Base-by-base conservation (phyloP, 2,888 invertebrate genomes). In the Formica aserva region DNA sequence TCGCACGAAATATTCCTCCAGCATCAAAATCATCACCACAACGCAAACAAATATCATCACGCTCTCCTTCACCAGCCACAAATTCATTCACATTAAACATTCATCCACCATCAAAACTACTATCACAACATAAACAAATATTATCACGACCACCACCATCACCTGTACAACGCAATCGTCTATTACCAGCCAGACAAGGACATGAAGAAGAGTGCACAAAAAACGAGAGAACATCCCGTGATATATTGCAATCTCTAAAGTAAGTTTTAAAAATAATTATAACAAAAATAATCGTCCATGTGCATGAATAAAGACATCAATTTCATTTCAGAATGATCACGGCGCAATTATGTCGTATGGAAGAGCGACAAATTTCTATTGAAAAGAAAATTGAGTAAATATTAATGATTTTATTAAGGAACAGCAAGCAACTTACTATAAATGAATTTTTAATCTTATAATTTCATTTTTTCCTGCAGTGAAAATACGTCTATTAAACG, bases 371-470 rank as follows among this genome's bases (percentile, higher is more conserved):
- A 22, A 22, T 22, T 22, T 22, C 22, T 22, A 22, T 22, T 22
- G 22, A 22, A 22, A 22, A 22, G 22, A 22, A 22, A 22, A 22
- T 22, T 22, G 22, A 22, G 22, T 22, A 22, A 22, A 22, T 22
- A 22, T 22, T 22, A 22, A 22, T 22, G 22, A 62, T 62, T 62
- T 62, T 35, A 62, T 1, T 32, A 13, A 60, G 3, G 32, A 63
- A 63, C 4, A 38, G 35, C 18, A 35, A 63, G n/a, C 11, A 63
- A 63, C n/a, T 32, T 62, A 32, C 8, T 62, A 35, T 35, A 63
- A 62, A 62, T 62, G 2, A 62, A 62, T 62, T 62, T 62, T 62
- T 62, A 63, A 63, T 63, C 11, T 11, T n/a, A 63, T 38, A 32
- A 35, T 65, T 65, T 65, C 2, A 65, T 55, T 55, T 55, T 48